Evolutionary conservation across 2,113 vertebrate genomes (phyloP), one percentile per base, ranked within the genome.

Genomic region (Erythrolamprus reginae): DNA sequence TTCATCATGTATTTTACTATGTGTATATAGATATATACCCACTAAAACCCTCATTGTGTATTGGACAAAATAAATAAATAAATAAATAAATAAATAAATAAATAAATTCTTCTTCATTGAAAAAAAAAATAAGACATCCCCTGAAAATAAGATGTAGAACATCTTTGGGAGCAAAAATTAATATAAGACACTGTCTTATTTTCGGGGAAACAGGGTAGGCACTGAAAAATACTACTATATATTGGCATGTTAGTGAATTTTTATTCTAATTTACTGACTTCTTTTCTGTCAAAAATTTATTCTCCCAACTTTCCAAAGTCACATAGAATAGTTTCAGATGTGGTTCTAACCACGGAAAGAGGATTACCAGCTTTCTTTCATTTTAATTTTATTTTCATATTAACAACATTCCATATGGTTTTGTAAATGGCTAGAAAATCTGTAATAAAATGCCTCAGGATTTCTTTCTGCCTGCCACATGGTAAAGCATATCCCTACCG

Each of bases 271-370:
- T 33, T 33, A 24, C 4, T 48, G 28, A 45, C 42, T 56, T 55
- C n/a, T 53, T n/a, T 89, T 58, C 48, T 53, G 50, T 28, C 8
- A 26, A n/a, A 17, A 17, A 19, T 1, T n/a, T n/a, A 56, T 1
- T 33, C 8, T 17, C 91, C 93, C 92, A 92, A 1, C 89, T 94
- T 88, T 17, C 65, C 55, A 92, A 93, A 55, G 38, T 47, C 50
- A 91, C 13, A 77, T 47, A 89, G 86, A 93, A 91, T 89, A 48
- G 65, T 19, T 91, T 95, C 93, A 94, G 92, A 90, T 86, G 47
- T 89, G 87, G 88, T 55, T 87, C 84, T 48, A 92, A 95, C 88
- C 17, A 90, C 90, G 15, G 42, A 92, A 91, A 82, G 90, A 93
- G 84, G 90, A 93, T 38, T 61, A 89, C 21, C 86, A 88, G 38